Evolutionary conservation across 2,888 invertebrate species (phyloP), one percentile per base, ranked within the genome.

Genomic region (Aricia artaxerxes): DNA sequence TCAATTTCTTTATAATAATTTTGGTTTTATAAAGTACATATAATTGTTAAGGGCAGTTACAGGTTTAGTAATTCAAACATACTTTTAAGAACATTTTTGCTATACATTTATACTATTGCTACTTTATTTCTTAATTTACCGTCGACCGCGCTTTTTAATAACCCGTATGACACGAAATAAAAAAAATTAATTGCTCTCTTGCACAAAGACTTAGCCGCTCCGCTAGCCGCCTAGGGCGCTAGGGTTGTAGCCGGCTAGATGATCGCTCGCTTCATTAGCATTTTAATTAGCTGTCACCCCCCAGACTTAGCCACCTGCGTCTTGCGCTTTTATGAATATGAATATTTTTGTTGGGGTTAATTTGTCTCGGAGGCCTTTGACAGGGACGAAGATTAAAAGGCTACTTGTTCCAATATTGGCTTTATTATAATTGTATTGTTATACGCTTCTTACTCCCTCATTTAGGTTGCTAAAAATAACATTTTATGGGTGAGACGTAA

Each of bases 201-300:
- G 78, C n/a, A 49, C 76, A 76, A 49, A 76, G 53, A 76, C 81
- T 81, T 80, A 80, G 79, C 77, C 57, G 24, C 53, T 64, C 79
- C 40, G 78, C 61, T 77, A 73, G 78, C 81, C 79, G 80, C 73
- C 79, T 64, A 78, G 78, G 81, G 80, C 76, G 76, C 79, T 64
- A 78, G 78, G 79, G 81, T 80, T 61, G 72, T 80, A 77, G 80
- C 79, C 79, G 82, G 79, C 80, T 86, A 86, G 83, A 69, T 69
- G 69, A 69, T 69, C 69, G 69, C 35, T 69, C 86, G 86, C 84
- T 86, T 92, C 89, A 92, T 93, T 93, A 90, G 87, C 93, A 93
- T 93, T 90, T 92, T 93, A 93, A 94, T 94, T 91, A 93, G 87
- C 91, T 92, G 92, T 84, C 84, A 81, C 49, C 79, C 78, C 80